Evolutionary conservation across 2,797 vertebrate species (phyloP).

Genomic region (Rachycentron canadum): DNA sequence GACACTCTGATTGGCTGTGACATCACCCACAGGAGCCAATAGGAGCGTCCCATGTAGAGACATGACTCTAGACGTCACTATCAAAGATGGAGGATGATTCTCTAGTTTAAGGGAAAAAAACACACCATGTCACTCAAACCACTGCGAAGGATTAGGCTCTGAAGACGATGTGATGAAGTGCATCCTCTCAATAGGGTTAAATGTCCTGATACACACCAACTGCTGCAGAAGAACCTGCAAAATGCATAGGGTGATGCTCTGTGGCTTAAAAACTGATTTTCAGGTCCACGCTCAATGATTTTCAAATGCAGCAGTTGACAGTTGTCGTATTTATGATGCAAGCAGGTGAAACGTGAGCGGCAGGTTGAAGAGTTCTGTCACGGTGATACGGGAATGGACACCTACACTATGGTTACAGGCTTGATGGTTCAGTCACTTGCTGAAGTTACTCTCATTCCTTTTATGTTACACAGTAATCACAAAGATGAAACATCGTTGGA

Average conservation of each 20-base stretch:
- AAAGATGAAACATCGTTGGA: neutral
- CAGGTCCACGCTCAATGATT: slow-evolving; percentile 31
- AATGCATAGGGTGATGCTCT: neutral
- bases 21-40: no score
- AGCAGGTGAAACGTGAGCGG: slow-evolving; percentile 39
- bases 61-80: no score
- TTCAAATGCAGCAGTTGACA: slow-evolving; percentile 18
- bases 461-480: neutral
- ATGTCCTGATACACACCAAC: neutral
- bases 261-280: slow-evolving; percentile 1
- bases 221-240: neutral
- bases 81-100: no score
- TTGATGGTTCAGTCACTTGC: neutral
- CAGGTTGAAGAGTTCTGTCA: slow-evolving; percentile 13
- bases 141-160: no score
- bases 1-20: no score
- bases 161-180: no score
- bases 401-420: slow-evolving; percentile 1
- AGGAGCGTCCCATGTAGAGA: no score
- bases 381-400: neutral
- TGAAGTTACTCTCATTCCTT: neutral
- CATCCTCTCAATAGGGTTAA: no score
- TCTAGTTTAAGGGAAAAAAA: no score
- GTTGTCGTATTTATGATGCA: slow-evolving; percentile 45
- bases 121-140: no score